Percentiles rank a stretch among this genome's conserved stretches.
Evolutionary conservation across 2,888 invertebrate genomes (phyloP).

Genomic region (Poecilus cupreus): DNA sequence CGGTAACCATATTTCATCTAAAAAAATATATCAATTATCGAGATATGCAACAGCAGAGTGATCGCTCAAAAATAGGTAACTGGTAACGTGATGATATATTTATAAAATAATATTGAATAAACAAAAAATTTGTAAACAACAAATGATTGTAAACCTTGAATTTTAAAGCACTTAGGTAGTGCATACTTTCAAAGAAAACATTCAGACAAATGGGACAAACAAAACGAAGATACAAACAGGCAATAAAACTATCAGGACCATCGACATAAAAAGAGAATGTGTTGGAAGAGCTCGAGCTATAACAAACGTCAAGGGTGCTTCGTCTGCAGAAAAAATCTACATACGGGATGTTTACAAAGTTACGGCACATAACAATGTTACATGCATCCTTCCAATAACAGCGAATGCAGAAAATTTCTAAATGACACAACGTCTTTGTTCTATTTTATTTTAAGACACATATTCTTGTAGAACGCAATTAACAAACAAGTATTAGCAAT

Average conservation of each 20-base stretch:
- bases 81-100: too few species aligned
- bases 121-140: background rate
- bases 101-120: background rate
- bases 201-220: slow-evolving; percentile 22
- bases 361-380: slow-evolving; percentile 21
- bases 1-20: background rate
- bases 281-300: background rate
- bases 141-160: slow-evolving; percentile 32
- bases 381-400: slow-evolving; percentile 36
- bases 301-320: background rate
- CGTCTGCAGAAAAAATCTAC: slow-evolving; percentile 12
- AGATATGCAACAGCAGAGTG: too few species aligned
- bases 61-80: too few species aligned
- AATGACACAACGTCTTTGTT: slow-evolving; percentile 37
- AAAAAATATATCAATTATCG: too few species aligned
- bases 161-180: background rate
- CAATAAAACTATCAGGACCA: slow-evolving; percentile 34
- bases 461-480: background rate
- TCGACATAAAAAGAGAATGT: slow-evolving; percentile 19
- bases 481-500: background rate
- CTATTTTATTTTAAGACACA: slow-evolving; percentile 24
- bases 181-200: slow-evolving; percentile 8
- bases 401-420: background rate
- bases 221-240: slow-evolving; percentile 19
- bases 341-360: slow-evolving; percentile 54